These are phyloP conservation scores for Tichodroma muraria DNA, from an alignment of 2,113 vertebrate genomes.

Conservation along the genomic window DNA sequence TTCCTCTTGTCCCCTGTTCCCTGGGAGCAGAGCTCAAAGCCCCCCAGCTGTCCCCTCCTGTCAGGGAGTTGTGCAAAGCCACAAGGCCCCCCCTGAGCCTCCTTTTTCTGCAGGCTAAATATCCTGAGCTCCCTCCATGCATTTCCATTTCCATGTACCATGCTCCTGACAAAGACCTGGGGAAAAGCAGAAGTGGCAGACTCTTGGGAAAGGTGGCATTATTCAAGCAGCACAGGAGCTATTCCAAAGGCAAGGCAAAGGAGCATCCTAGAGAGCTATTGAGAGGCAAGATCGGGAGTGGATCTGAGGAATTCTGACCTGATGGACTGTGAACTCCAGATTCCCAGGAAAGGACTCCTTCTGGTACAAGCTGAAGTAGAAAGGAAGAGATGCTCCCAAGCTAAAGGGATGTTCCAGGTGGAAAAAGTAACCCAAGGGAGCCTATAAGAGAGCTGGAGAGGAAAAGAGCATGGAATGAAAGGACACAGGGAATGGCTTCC, in stretches of 20 bases:
- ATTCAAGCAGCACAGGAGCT: not conserved
- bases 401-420: not conserved
- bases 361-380: not conserved
- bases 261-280: not conserved
- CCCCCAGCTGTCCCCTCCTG: not conserved
- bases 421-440: not conserved
- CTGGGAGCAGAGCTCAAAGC: not conserved
- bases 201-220: not conserved
- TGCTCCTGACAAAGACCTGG: not conserved
- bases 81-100: not conserved
- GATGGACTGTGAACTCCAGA: not conserved
- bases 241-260: not conserved
- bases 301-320: not conserved
- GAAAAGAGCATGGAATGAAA: not conserved
- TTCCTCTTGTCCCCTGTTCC: not conserved
- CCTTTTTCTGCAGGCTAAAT: not conserved
- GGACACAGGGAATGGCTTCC: not conserved
- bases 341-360: not conserved
- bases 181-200: not conserved
- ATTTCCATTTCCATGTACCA: not conserved
- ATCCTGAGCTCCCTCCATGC: not conserved
- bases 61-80: not conserved
- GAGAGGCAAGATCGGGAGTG: not conserved
- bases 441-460: not conserved
- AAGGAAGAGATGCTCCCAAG: not conserved